Percentiles rank a stretch among this genome's conserved stretches.
Evolutionary conservation across 2,888 invertebrate genomes (phyloP).

Genomic region (Idaea dimidiata): DNA sequence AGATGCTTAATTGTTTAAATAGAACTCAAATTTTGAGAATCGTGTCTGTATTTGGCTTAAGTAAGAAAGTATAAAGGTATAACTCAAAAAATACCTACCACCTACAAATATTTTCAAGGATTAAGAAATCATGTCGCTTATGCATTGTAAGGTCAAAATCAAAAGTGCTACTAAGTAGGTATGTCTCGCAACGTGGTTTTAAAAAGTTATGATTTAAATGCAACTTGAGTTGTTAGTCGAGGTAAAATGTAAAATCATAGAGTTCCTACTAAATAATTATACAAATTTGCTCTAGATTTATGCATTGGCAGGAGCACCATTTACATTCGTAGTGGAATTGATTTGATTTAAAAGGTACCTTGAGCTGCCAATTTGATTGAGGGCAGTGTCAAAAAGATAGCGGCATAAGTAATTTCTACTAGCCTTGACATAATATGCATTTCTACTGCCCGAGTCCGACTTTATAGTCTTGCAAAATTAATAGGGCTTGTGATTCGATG

Average conservation of each 20-base stretch:
- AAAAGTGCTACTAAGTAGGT: neutral
- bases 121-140: neutral
- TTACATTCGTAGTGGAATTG: neutral
- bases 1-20: too few species aligned
- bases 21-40: too few species aligned
- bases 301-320: neutral
- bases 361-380: slow-evolving; percentile 1
- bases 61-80: too few species aligned
- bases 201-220: neutral
- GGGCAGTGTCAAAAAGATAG: neutral
- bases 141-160: neutral
- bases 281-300: neutral
- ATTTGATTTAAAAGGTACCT: neutral
- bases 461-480: neutral
- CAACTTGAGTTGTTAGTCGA: too few species aligned
- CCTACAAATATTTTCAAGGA: slow-evolving; percentile 1
- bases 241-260: neutral
- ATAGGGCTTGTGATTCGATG: neutral
- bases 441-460: neutral
- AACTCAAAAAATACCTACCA: neutral
- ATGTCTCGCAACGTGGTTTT: neutral
- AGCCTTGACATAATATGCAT: neutral
- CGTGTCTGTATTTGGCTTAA: too few species aligned
- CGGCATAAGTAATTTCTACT: neutral
- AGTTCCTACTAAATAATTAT: neutral